A percentile compares a stretch with the other conserved stretches of the same genome.
These are phyloP conservation scores for Aphis gossypii DNA, from an alignment of 1,140 invertebrate species.

Conservation along the genomic window DNA sequence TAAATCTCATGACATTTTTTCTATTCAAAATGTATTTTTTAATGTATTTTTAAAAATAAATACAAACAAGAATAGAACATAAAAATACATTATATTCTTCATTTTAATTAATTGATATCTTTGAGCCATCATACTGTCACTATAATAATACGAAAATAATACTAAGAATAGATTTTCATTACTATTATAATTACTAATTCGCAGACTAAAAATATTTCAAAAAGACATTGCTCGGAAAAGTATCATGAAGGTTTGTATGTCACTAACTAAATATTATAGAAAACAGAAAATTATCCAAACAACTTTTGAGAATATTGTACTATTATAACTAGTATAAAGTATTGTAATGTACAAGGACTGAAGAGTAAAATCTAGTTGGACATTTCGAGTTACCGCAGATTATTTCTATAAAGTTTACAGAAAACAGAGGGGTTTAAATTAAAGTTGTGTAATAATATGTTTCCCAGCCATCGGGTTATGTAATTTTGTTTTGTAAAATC, in stretches of 20 bases:
- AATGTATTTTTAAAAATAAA: not conserved
- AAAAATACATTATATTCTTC: not conserved
- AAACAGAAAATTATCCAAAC: constrained; percentile 28
- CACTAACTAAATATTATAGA: not conserved
- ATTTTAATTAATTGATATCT: not conserved
- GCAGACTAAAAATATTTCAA: not conserved
- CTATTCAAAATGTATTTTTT: not conserved
- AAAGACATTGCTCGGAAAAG: not conserved
- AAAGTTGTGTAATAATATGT: not conserved
- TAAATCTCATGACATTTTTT: not conserved
- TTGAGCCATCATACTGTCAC: not conserved
- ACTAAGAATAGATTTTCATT: not conserved
- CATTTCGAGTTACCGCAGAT: not conserved
- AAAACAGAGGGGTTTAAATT: not conserved
- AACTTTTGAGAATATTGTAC: constrained; percentile 8
- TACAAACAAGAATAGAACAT: not conserved
- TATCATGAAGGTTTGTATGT: not conserved
- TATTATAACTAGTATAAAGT: not conserved
- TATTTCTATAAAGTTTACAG: constrained; percentile 23
- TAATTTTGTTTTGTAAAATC: not conserved
- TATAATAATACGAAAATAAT: not conserved
- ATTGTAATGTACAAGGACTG: not conserved
- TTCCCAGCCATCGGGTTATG: not conserved
- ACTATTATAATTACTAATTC: not conserved
- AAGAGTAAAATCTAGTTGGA: not conserved